Evolutionary conservation across 2,113 vertebrate genomes (phyloP).

Genomic region (Melospiza melodia): DNA sequence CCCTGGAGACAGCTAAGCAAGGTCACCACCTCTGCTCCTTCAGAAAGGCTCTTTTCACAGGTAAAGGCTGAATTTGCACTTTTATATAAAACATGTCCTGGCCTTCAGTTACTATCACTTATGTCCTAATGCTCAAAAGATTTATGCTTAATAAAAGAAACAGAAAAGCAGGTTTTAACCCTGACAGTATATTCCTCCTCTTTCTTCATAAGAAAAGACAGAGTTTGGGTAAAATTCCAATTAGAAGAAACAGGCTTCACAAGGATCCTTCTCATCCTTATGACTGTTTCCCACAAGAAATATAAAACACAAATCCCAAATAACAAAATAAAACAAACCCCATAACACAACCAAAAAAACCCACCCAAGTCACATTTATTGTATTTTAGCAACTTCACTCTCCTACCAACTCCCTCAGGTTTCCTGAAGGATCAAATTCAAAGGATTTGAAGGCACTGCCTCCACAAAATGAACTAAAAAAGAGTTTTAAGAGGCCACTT

Average conservation of each 20-base stretch:
- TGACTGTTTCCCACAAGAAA: neutral
- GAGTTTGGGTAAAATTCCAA: neutral
- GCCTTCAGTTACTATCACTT: neutral
- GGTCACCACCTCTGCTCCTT: neutral
- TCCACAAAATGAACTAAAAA: neutral
- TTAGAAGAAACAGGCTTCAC: neutral
- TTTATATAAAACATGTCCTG: neutral
- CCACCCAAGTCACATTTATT: neutral
- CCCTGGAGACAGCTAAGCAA: neutral
- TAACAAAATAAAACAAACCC: neutral
- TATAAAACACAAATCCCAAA: neutral
- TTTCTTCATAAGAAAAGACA: neutral
- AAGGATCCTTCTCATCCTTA: neutral
- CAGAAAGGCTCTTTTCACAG: neutral
- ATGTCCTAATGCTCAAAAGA: neutral
- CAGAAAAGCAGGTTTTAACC: neutral
- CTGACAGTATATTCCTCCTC: neutral
- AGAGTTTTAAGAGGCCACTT: neutral
- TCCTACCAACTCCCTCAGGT: neutral
- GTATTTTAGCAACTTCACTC: neutral
- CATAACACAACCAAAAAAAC: fast-evolving
- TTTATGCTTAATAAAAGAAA: neutral
- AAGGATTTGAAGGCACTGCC: neutral
- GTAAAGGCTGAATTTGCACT: neutral
- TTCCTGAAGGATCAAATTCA: neutral